Evolutionary conservation across 1,140 invertebrate genomes (phyloP), one percentile per base, ranked within the genome.

Genomic region (Ostrea edulis): DNA sequence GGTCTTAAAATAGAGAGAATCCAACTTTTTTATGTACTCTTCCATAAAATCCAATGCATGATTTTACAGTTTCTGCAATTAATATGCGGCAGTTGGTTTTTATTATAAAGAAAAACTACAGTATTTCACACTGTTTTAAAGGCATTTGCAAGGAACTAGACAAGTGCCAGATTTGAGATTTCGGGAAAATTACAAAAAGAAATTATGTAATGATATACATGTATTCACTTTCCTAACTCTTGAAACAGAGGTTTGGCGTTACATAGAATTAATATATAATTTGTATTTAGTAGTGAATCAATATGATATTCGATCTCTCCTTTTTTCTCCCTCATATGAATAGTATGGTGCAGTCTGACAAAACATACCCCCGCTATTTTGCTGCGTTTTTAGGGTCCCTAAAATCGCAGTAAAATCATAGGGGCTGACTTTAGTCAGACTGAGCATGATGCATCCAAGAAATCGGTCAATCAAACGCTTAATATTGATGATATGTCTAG

Each of bases 401-500:
- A 44, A 1, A 2, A 44, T 2, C 1, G 35, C 1, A 44, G n/a
- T 62, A 62, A 20, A 62, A 20, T 20, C 17, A 20, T 62, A 62
- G n/a, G 20, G n/a, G 8, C 55, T 20, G 55, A 20, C 17, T 62
- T 20, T 20, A 62, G 20, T 12, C 14, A 58, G 12, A 58, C 14
- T 62, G 55, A n/a, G 17, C 68, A 22, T 29, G 68, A 77, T 29
- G 68, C 68, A 29, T 29, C 25, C 25, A 22, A 22, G 65, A 71
- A 77, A 77, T 77, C 68, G 68, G 68, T 77, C 29, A 77, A 25
- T 9, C 25, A 77, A 29, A 77, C 58, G 17, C n/a, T 14, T n/a
- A 62, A 44, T 62, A 62, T 62, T 14, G 58, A 62, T 62, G 68
- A 77, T 77, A 35, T 35, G 68, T 25, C 68, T 35, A 35, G 22